Percentiles rank a stretch among this genome's conserved stretches.
These are phyloP conservation scores for Acleris laterana DNA, from an alignment of 2,888 invertebrate genomes.

Conservation along the genomic window DNA sequence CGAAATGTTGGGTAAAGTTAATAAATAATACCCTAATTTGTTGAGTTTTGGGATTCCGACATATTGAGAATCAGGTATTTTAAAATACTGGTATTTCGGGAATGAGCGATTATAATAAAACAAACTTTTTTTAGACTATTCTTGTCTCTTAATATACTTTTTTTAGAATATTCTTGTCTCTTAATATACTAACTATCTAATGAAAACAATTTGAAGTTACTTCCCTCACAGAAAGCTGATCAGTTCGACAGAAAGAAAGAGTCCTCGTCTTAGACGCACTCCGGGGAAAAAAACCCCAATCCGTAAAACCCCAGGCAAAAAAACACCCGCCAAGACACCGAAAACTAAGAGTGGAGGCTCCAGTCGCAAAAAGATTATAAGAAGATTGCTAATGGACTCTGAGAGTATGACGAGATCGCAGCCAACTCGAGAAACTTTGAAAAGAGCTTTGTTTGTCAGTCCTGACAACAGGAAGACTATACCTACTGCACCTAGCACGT, in stretches of 20 bases:
- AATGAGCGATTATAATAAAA: too few species aligned
- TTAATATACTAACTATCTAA: constrained; percentile 42
- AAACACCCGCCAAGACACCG: constrained; percentile 84
- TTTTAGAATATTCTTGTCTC: neutral
- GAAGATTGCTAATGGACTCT: constrained; percentile 73
- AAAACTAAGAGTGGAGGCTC: constrained; percentile 85
- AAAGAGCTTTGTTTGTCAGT: constrained; percentile 90
- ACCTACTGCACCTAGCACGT: constrained; percentile 61
- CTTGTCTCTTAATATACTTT: too few species aligned
- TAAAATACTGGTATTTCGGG: too few species aligned
- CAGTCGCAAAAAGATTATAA: constrained; percentile 84
- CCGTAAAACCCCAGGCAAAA: constrained; percentile 77
- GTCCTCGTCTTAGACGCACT: constrained; percentile 78
- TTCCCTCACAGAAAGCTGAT: constrained; percentile 80
- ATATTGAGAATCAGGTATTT: too few species aligned
- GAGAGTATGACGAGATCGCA: constrained; percentile 64
- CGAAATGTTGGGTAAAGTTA: too few species aligned
- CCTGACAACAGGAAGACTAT: constrained; percentile 80
- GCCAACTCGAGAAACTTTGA: constrained; percentile 84
- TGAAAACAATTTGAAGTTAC: constrained; percentile 61
- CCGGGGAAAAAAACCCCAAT: constrained; percentile 76
- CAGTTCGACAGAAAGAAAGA: constrained; percentile 70
- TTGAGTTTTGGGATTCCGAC: too few species aligned
- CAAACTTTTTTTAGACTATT: too few species aligned
- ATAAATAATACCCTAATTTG: too few species aligned